Base-by-base conservation (phyloP, 2,797 vertebrate genomes). In the Pseudopleuronectes americanus region DNA sequence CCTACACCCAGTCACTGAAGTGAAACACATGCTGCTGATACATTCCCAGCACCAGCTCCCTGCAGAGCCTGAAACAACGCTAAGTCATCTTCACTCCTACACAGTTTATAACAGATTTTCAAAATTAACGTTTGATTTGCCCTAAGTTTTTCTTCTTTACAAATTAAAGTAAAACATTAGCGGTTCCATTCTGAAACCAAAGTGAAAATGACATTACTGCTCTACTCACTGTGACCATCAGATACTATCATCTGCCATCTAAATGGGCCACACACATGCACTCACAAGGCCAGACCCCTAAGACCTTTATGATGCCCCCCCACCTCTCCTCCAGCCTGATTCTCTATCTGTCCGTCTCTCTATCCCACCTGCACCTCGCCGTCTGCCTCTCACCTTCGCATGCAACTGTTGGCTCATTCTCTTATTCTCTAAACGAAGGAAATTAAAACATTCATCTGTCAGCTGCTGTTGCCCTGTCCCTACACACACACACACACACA, bases 361-460 rank as follows among this genome's bases (percentile, higher is more conserved):
- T 66, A 4, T 63, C 53, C 55, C 33, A 68, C 31, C 57, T 84
- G 71, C 59, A 51, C 70, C 62, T 48, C 56, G 47, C 73, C 67
- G 72, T 63, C 74, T 79, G 55, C 60, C 70, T 88, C 77, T 77
- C 56, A 77, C 73, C 67, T 45, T 68, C 63, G 67, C 74, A 69
- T 64, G 70, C 53, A 64, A 47, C 56, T 62, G 70, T 76, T 85
- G 52, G 58, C 64, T 68, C 57, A 45, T 76, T 61, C 56, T 49
- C 45, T 28, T 33, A 45, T 74, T 62, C 70, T 82, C 59, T 55
- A 66, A 81, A 70, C 63, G 52, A 84, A 58, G 52, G 67, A 76
- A 62, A 79, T 79, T 68, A 67, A 68, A 82, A 73, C 65, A 77
- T 84, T 75, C 62, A 87, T 76, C 57, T 56, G 26, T 87, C 78